These are phyloP conservation scores for Nemapogon koenigi DNA, from an alignment of 2,888 invertebrate genomes.

Conservation along the genomic window DNA sequence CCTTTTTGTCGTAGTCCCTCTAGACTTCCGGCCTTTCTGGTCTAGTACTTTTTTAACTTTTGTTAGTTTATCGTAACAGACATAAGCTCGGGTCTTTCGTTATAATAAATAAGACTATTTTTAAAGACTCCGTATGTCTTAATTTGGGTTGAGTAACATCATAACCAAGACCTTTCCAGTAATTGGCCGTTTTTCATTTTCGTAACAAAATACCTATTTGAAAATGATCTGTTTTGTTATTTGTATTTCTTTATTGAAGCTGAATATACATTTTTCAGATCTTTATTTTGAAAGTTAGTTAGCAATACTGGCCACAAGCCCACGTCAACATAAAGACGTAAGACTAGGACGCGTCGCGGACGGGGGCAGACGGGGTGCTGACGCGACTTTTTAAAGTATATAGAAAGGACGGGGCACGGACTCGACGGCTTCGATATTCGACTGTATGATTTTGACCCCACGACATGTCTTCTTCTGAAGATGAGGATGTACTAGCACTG, in stretches of 20 bases:
- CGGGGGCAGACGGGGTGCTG: conserved; percentile 2
- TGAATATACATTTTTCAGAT: conserved; percentile 16
- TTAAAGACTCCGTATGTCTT: too few species aligned
- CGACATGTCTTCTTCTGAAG: conserved; percentile 9
- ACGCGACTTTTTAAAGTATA: conserved; percentile 2
- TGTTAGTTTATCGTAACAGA: too few species aligned
- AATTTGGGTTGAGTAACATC: conserved; percentile 9
- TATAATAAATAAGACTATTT: too few species aligned
- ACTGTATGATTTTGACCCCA: not conserved
- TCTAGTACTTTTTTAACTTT: too few species aligned
- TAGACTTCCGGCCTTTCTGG: too few species aligned
- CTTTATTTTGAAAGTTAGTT: conserved; percentile 10
- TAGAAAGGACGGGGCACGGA: not conserved
- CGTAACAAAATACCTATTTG: conserved; percentile 13
- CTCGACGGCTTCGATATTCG: not conserved
- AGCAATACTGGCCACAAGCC: not conserved
- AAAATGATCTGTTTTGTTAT: conserved; percentile 16
- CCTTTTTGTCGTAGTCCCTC: too few species aligned
- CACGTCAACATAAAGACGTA: not conserved
- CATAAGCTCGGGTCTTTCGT: too few species aligned
- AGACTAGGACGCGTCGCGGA: too few species aligned
- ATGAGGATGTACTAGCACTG: conserved; percentile 8
- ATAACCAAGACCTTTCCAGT: conserved; percentile 14
- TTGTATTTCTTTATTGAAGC: conserved; percentile 17
- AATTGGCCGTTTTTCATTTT: conserved; percentile 14